Percentiles rank a stretch among this genome's conserved stretches.
These are phyloP conservation scores for Malacoraja senta DNA, from an alignment of 2,797 vertebrate species.

Conservation along the genomic window DNA sequence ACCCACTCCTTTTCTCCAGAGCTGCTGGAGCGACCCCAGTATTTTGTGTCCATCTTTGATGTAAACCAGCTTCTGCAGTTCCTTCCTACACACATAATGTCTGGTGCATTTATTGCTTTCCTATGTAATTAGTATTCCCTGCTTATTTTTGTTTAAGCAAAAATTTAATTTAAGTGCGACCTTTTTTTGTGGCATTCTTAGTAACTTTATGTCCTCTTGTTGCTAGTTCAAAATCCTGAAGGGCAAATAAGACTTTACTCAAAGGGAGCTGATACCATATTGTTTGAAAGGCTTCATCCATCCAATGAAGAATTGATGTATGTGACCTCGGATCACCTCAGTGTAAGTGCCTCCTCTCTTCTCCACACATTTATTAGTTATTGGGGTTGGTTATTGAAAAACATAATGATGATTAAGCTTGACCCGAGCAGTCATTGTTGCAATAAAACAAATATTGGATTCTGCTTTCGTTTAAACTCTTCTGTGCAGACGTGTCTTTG, in stretches of 20 bases:
- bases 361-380: neutral
- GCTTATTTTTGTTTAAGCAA: neutral
- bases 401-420: neutral
- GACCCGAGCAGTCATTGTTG: neutral
- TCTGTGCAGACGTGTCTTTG: neutral
- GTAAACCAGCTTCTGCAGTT: too few relatives aligned
- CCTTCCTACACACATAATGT: too few relatives aligned
- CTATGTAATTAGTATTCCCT: neutral
- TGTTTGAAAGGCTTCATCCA: slow-evolving; percentile 59
- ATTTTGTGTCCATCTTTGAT: too few relatives aligned
- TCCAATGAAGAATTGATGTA: slow-evolving; percentile 51
- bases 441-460: neutral
- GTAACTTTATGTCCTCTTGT: slow-evolving; percentile 15
- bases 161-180: neutral
- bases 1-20: too few relatives aligned
- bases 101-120: neutral
- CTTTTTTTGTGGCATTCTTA: neutral
- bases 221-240: slow-evolving; percentile 53
- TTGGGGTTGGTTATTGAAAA: neutral
- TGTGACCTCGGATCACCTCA: slow-evolving; percentile 56
- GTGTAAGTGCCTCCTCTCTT: slow-evolving; percentile 47
- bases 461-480: neutral
- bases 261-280: slow-evolving; percentile 56
- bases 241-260: slow-evolving; percentile 60
- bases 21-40: too few relatives aligned